Percentiles rank a stretch among this genome's conserved stretches.
These are phyloP conservation scores for Cercocebus atys DNA, from an alignment of 2,113 vertebrate species.

Conservation along the genomic window DNA sequence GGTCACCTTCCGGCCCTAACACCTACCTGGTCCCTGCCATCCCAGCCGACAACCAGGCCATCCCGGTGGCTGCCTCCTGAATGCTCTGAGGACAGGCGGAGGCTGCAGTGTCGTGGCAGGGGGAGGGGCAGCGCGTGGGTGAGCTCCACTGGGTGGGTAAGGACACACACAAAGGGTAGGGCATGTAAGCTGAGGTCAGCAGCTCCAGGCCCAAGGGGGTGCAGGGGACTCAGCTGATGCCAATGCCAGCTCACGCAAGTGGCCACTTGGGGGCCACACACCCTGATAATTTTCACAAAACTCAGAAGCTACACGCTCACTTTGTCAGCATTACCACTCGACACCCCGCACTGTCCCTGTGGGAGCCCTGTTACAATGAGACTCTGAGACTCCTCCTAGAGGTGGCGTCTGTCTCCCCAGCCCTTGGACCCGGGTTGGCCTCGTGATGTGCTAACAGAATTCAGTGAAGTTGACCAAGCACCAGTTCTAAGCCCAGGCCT, in stretches of 20 bases:
- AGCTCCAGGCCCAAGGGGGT: accelerated
- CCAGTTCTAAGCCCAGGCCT: neutral
- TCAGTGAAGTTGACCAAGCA: accelerated
- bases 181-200: neutral
- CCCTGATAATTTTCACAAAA: neutral
- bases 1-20: accelerated
- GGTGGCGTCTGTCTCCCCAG: neutral
- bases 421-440: neutral
- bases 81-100: constrained; percentile 81
- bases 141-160: constrained; percentile 82
- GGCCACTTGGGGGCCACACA: neutral
- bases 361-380: accelerated
- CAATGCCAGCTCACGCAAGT: accelerated
- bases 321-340: neutral
- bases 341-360: neutral
- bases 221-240: neutral
- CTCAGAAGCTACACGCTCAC: neutral
- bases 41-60: constrained; percentile 85
- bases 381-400: neutral
- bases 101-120: constrained; percentile 76
- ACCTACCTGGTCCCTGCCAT: constrained; percentile 75
- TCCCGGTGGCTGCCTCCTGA: constrained; percentile 69
- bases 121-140: constrained; percentile 74
- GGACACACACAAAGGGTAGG: neutral
- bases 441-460: neutral